A percentile compares a stretch with the other conserved stretches of the same genome.
phyloP scores from a whole-genome alignment of 2,797 vertebrate genomes.

The Ptychobarbus kaznakovi region DNA sequence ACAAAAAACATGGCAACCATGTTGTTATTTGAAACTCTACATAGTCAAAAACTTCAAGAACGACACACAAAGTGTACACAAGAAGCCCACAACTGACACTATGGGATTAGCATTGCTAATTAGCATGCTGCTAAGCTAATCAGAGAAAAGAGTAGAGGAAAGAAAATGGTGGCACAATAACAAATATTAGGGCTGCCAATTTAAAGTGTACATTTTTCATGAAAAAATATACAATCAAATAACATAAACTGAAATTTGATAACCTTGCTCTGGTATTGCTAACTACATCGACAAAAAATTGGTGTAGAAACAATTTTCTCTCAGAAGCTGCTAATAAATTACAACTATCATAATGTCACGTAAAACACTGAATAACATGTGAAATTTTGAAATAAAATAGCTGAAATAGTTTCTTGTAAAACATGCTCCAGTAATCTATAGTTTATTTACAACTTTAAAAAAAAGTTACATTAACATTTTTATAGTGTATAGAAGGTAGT shows the following conservation, averaged over 20 bases:
- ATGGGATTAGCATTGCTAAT: conserved; percentile 15
- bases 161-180: conserved; percentile 30
- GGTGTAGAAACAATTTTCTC: background rate
- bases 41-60: background rate
- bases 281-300: background rate
- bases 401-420: background rate
- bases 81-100: background rate
- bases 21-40: background rate
- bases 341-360: background rate
- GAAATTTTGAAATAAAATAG: background rate
- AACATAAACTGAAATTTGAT: background rate
- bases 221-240: background rate
- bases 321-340: background rate
- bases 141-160: background rate
- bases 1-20: background rate
- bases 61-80: background rate
- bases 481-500: background rate
- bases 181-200: background rate
- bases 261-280: background rate
- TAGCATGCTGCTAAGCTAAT: background rate
- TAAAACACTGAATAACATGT: background rate
- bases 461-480: no score
- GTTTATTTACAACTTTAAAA: background rate
- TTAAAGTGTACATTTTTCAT: background rate
- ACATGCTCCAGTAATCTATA: background rate